Percentiles rank a stretch among this genome's conserved stretches.
Evolutionary conservation across 92 coral and sea anemone genomes (phyloP).

Genomic region (Paragorgia papillata): DNA sequence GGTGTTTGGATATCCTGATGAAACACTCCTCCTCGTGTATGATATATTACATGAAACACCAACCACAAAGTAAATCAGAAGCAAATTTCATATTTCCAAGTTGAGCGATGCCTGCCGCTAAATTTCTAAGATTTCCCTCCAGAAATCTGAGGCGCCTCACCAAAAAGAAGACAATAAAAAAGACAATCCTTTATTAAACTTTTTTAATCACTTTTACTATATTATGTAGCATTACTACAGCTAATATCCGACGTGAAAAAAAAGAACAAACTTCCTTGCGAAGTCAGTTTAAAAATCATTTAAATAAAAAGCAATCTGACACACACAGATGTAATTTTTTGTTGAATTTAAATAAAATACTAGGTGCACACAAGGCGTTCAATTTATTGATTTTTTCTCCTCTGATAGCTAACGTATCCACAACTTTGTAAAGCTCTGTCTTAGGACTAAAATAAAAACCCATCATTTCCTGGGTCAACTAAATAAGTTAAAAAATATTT

Average conservation of each 20-base stretch:
- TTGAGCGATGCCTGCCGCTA: too few relatives aligned
- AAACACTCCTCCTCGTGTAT: too few relatives aligned
- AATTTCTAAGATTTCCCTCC: too few relatives aligned
- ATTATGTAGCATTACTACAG: slow-evolving; percentile 25
- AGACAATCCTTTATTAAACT: neutral
- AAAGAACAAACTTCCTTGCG: neutral
- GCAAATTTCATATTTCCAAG: too few relatives aligned
- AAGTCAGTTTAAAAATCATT: slow-evolving; percentile 10
- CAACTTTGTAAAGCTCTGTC: slow-evolving; percentile 12
- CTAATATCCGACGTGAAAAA: neutral
- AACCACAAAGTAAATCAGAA: too few relatives aligned
- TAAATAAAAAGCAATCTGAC: slow-evolving; percentile 42
- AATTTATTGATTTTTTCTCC: neutral
- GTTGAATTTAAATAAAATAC: slow-evolving; percentile 29
- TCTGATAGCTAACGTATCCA: slow-evolving; percentile 12
- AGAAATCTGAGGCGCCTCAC: too few relatives aligned
- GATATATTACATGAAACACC: too few relatives aligned
- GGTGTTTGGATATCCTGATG: too few relatives aligned
- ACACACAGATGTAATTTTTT: slow-evolving; percentile 3
- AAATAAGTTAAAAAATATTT: neutral
- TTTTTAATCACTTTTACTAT: slow-evolving; percentile 41
- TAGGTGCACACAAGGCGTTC: slow-evolving; percentile 9
- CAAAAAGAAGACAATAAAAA: neutral
- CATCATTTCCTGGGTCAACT: neutral
- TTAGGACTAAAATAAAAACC: neutral